A percentile compares a stretch with the other conserved stretches of the same genome.
phyloP scores from a whole-genome alignment of 2,888 invertebrate genomes.

The Leuctra nigra region DNA sequence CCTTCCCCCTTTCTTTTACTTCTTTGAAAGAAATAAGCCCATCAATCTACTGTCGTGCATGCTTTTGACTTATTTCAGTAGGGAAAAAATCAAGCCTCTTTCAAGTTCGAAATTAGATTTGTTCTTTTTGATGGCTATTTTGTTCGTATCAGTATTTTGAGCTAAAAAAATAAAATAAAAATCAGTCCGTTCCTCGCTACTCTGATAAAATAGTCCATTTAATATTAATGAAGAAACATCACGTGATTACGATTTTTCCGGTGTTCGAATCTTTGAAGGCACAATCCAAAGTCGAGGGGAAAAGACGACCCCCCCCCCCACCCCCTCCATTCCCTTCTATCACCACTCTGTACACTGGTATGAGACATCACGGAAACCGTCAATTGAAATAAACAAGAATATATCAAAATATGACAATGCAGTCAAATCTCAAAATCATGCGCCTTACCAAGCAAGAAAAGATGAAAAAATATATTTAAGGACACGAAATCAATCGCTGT shows the following conservation, averaged over 20 bases:
- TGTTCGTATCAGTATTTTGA: slow-evolving; percentile 5
- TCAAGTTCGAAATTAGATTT: slow-evolving; percentile 16
- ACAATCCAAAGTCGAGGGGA: not conserved
- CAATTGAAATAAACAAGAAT: too few species aligned
- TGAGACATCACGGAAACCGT: too few species aligned
- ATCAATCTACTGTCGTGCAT: slow-evolving; percentile 22
- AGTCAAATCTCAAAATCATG: too few species aligned
- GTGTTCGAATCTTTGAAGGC: not conserved
- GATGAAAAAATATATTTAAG: too few species aligned
- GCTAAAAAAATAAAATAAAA: slow-evolving; percentile 5
- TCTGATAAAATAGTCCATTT: slow-evolving; percentile 15
- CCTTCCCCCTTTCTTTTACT: slow-evolving; percentile 16
- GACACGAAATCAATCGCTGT: too few species aligned
- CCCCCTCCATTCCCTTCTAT: not conserved
- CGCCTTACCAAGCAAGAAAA: too few species aligned
- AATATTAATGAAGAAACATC: slow-evolving; percentile 15
- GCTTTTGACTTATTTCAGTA: slow-evolving; percentile 11
- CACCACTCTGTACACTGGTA: too few species aligned
- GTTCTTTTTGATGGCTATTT: slow-evolving; percentile 15
- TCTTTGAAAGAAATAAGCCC: slow-evolving; percentile 15
- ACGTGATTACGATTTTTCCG: not conserved
- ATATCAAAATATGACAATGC: too few species aligned
- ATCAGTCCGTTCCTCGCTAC: slow-evolving; percentile 1
- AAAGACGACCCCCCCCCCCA: not conserved
- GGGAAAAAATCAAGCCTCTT: slow-evolving; percentile 3